A percentile compares a stretch with the other conserved stretches of the same genome.
phyloP scores from a whole-genome alignment of 2,888 invertebrate genomes.

The Aphidius colemani region DNA sequence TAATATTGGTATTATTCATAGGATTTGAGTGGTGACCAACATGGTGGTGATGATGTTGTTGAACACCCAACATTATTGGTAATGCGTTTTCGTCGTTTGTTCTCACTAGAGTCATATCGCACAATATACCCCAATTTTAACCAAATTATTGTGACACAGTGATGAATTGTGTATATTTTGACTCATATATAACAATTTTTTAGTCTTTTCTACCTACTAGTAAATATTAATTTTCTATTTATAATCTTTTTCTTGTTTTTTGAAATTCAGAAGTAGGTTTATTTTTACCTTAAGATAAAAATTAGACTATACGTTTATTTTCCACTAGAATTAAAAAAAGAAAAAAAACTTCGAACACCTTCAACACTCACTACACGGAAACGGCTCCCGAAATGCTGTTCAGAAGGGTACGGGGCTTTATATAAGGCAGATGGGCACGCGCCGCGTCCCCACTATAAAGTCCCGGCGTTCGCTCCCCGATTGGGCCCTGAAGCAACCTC shows the following conservation, averaged over 20 bases:
- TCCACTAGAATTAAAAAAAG: not conserved
- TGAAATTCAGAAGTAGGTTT: not conserved
- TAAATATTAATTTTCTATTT: not conserved
- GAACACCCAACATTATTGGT: slow-evolving; percentile 55
- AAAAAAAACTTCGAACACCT: slow-evolving; percentile 40
- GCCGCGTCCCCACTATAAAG: slow-evolving; percentile 67
- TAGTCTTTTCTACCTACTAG: not conserved
- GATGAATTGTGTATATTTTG: too few relatives aligned
- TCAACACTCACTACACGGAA: slow-evolving; percentile 49
- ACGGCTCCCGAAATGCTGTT: slow-evolving; percentile 59
- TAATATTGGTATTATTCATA: slow-evolving; percentile 25
- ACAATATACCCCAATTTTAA: slow-evolving; percentile 12
- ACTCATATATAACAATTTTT: not conserved
- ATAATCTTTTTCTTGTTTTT: slow-evolving; percentile 4
- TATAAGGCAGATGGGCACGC: slow-evolving; percentile 64
- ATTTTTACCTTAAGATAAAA: slow-evolving; percentile 19
- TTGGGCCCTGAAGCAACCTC: slow-evolving; percentile 60
- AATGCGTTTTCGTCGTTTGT: slow-evolving; percentile 44
- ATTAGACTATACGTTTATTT: slow-evolving; percentile 21
- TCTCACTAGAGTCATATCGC: slow-evolving; percentile 59
- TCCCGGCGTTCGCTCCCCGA: slow-evolving; percentile 48
- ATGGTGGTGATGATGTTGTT: slow-evolving; percentile 48
- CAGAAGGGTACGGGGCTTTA: slow-evolving; percentile 58
- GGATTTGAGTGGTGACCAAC: slow-evolving; percentile 39
- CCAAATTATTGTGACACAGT: not conserved